Evolutionary conservation across 2,888 invertebrate genomes (phyloP), one percentile per base, ranked within the genome.

Genomic region (Acleris sparsana): DNA sequence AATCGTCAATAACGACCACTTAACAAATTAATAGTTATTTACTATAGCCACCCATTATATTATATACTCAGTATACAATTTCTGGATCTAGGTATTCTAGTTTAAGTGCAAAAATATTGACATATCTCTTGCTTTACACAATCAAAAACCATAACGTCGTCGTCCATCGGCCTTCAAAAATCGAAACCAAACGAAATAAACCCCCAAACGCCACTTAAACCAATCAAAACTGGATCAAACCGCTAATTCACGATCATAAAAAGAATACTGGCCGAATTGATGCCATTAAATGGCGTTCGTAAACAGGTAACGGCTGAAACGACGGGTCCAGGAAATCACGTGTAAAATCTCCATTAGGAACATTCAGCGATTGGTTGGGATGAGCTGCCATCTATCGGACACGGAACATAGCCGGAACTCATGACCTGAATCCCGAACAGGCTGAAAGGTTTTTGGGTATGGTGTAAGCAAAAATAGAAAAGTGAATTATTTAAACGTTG

Each of bases 321-420:
- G 77, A 71, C 73, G 71, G 77, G 70, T 73, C 70, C 77, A 86
- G 87, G 88, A 90, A 89, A 89, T 91, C 87, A 90, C 85, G 88
- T 89, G 90, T 90, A 88, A 92, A 92, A 91, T 89, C 89, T 87
- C 90, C 88, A 90, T 91, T 91, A 88, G 83, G 84, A 82, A 82
- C 85, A 79, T 64, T 77, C 74, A 69, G 73, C 80, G 83, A 88
- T 89, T 88, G 89, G 90, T 88, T 86, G 82, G 88, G 89, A 90
- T 89, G 85, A 89, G 84, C 85, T 84, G 85, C 84, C 78, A 84
- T 86, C 87, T 82, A 84, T 87, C 79, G 87, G 88, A 85, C 86
- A 87, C 85, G 86, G 87, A 76, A 85, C 85, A 84, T 85, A 79
- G 80, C 80, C 80, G 83, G 80, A 80, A 83, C 80, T 83, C 88